Conservation (phyloP, 2,888 invertebrate genomes). For the Agriopis leucophaearia region DNA sequence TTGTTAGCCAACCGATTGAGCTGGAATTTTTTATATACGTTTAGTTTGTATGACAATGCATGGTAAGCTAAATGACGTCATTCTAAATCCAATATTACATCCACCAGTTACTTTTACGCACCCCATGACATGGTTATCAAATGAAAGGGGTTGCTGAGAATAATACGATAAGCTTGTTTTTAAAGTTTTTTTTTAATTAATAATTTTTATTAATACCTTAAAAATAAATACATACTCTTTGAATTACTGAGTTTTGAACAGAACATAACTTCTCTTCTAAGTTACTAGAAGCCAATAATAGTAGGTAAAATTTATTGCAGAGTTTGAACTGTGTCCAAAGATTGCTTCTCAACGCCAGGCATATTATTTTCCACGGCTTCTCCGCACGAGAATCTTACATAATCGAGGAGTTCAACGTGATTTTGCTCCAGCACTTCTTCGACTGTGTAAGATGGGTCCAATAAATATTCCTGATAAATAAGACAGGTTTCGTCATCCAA, state of each 20-base stretch:
- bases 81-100: too few relatives aligned
- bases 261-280: conserved; percentile 34
- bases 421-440: conserved; percentile 90
- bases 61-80: too few relatives aligned
- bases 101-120: too few relatives aligned
- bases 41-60: too few relatives aligned
- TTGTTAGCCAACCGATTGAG: conserved; percentile 22
- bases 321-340: conserved; percentile 87
- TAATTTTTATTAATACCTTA: conserved; percentile 44
- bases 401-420: conserved; percentile 90
- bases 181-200: too few relatives aligned
- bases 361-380: conserved; percentile 82
- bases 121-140: too few relatives aligned
- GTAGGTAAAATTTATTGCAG: conserved; percentile 81
- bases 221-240: conserved; percentile 48
- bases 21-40: too few relatives aligned
- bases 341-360: conserved; percentile 81
- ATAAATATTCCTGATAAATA: conserved; percentile 94
- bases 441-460: conserved; percentile 92
- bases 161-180: too few relatives aligned
- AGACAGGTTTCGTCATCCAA: conserved; percentile 92
- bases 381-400: conserved; percentile 95
- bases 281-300: background rate
- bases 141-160: too few relatives aligned
- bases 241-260: background rate